Percentiles rank a stretch among this genome's conserved stretches.
Conservation (phyloP, 1,140 invertebrate genomes). For the Hyphantria cunea region DNA sequence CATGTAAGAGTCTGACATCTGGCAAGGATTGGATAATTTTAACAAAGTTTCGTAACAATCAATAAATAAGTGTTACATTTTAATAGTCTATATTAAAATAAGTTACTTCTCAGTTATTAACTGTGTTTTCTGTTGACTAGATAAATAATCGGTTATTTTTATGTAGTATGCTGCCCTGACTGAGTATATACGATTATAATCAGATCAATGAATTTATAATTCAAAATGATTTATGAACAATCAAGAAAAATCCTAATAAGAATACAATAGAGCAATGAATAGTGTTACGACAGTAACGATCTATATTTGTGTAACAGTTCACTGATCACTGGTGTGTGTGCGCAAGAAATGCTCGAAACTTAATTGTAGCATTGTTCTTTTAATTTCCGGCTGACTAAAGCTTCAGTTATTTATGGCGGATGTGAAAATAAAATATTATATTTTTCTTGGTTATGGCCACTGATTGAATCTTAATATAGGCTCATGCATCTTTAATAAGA, state of each 20-base stretch:
- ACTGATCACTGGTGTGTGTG: slow-evolving; percentile 23
- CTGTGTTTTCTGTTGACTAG: too few species aligned
- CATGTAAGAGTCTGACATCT: slow-evolving; percentile 78
- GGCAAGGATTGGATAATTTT: slow-evolving; percentile 10
- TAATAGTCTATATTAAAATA: too few species aligned
- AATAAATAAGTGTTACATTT: too few species aligned
- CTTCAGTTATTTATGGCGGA: slow-evolving; percentile 22
- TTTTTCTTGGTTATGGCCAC: too few species aligned
- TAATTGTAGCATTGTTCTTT: slow-evolving; percentile 33
- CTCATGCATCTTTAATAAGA: too few species aligned
- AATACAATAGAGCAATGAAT: slow-evolving; percentile 56
- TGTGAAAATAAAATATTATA: slow-evolving; percentile 1
- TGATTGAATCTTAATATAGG: too few species aligned
- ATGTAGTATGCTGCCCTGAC: too few species aligned
- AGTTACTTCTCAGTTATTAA: too few species aligned
- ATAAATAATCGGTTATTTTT: too few species aligned
- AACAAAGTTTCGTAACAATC: too few species aligned
- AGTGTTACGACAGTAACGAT: slow-evolving; percentile 29
- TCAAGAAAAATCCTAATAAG: slow-evolving; percentile 41
- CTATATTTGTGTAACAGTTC: slow-evolving; percentile 29
- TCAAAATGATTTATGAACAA: slow-evolving; percentile 21
- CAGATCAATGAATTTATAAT: too few species aligned
- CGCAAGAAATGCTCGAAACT: slow-evolving; percentile 23
- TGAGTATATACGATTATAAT: too few species aligned
- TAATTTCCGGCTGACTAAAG: slow-evolving; percentile 28